Base-by-base conservation (phyloP, 1,140 invertebrate genomes). In the Reticulitermes speratus region DNA sequence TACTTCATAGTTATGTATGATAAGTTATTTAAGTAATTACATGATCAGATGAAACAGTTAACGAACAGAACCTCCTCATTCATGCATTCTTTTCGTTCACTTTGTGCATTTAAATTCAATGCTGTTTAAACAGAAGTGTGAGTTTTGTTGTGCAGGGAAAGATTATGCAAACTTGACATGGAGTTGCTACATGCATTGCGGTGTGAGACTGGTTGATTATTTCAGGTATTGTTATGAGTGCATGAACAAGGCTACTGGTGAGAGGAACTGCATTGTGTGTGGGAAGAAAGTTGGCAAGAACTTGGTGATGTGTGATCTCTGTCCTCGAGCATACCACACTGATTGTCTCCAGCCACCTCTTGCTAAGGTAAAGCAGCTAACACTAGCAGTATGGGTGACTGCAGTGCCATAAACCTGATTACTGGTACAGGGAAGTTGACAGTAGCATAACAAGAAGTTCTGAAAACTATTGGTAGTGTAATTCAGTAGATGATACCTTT, bases 221-320 rank as follows among this genome's bases (percentile, higher is more conserved):
- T 90, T 3, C 88, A 97, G 96, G 96, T 97, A 96, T 90, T 99
- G 98, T 92, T 98, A 96, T 93, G 97, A 98, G 90, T 99, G 98
- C 92, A 95, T 98, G 90, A 98, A 99, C 90, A 98, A 99, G 93
- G 97, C 97, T 75, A 97, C 96, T 82, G 96, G 96, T 82, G 96
- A 97, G 89, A 93, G 96, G 88, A 96, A 96, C 89, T 96, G 96
- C 91, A 96, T 97, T 88, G 96, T 98, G 82, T 98, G 97, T 91
- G 97, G 97, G 11, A 96, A 96, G 86, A 94, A 95, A 88, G 93
- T 90, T 86, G 94, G 94, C n/a, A 95, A 95, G 88, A 95, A 96
- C 88, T 93, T 96, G 88, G 93, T 97, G 59, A 93, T 95, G 25
- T 99, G 98, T 90, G 96, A 98, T 90, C 91, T 96, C 32, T 99